Base-by-base conservation (phyloP, 2,113 vertebrate genomes). In the Rhegmatorhina hoffmannsi region DNA sequence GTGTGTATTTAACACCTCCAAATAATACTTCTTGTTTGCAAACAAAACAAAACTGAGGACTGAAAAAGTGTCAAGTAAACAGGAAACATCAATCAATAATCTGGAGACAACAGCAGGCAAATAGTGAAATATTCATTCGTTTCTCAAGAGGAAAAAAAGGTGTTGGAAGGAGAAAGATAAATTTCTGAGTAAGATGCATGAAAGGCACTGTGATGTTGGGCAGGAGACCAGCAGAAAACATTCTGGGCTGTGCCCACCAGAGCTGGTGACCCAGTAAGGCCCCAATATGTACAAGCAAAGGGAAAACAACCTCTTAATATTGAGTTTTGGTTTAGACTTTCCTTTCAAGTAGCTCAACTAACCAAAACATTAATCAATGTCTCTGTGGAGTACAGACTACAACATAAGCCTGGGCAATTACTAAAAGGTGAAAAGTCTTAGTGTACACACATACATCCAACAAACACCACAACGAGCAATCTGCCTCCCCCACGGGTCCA, bases 231-330 rank as follows among this genome's bases (percentile, higher is more conserved):
- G 36, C 46, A 47, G 33, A 66, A 19, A 6, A 36, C 20, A 4
- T 6, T 31, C 17, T 5, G 44, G 58, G 31, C 74, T 75, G 26
- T n/a, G 69, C 33, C 50, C 63, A 62, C 21, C 50, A 15, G 40
- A 77, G 50, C 31, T 68, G 34, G 7, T 12, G 26, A 47, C 68
- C 29, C 55, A 23, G 26, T 5, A 15, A 33, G 25, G 60, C 28
- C 43, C 67, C 40, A 23, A 1, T 10, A 26, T 49, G 26, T 19
- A 20, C 2, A 10, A 58, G 5, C 21, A 56, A 16, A 0, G 3
- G 59, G 17, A 55, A 91, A 85, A 72, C 12, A 40, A 31, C 10
- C n/a, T 62, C 52, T 29, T 6, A 2, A 29, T 25, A 31, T 2
- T 72, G 23, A 60, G 33, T 14, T 78, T 66, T 47, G 49, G 26